Evolutionary conservation across 2,113 vertebrate species (phyloP).

Genomic region (Saiga tatarica): DNA sequence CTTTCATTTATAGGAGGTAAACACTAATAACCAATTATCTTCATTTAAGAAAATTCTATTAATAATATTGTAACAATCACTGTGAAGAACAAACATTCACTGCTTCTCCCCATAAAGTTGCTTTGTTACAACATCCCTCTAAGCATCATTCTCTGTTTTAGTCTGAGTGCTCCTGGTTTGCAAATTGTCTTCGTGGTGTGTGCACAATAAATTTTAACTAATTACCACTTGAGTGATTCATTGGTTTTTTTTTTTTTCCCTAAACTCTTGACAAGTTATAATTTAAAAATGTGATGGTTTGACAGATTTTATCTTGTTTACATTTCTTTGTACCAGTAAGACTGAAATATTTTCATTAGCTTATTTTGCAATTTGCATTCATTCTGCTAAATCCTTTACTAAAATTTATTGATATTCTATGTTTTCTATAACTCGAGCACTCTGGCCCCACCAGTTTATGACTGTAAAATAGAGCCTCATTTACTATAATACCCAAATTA

Average conservation of each 20-base stretch:
- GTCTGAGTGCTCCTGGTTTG: background rate
- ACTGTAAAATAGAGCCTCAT: constrained; percentile 6
- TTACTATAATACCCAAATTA: background rate
- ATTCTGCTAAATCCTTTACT: background rate
- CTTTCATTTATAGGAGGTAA: background rate
- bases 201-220: background rate
- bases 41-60: background rate
- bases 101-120: background rate
- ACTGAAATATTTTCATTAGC: background rate
- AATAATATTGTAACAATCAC: background rate
- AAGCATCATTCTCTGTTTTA: background rate
- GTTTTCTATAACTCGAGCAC: background rate
- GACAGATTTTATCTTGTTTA: background rate
- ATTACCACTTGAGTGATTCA: background rate
- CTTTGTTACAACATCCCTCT: background rate
- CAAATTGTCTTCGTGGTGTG: background rate
- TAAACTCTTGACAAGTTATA: background rate
- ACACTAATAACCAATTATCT: background rate
- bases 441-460: background rate
- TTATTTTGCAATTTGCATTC: background rate
- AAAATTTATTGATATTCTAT: background rate
- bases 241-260: background rate
- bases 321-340: background rate
- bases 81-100: background rate
- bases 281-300: background rate